phyloP scores from a whole-genome alignment of 35 echinoderm and acorn worm species.

The Heliocidaris tuberculata region DNA sequence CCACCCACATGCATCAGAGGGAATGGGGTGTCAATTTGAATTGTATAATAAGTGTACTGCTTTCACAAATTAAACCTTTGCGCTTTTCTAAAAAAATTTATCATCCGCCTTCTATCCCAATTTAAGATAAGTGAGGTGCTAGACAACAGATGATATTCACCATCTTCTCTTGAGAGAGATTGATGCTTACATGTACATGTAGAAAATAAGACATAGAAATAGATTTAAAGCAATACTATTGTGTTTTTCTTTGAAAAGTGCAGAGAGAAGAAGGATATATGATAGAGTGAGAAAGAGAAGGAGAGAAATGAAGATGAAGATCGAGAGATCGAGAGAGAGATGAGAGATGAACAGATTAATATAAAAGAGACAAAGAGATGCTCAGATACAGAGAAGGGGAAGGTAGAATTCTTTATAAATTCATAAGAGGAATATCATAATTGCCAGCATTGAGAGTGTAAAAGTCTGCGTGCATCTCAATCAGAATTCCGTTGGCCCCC shows the following conservation, averaged over 20 bases:
- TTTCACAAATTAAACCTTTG: neutral
- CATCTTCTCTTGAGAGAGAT: neutral
- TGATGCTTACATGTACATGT: neutral
- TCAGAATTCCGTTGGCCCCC: no score
- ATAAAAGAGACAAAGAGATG: no score
- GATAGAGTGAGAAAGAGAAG: neutral
- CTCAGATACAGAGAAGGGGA: no score
- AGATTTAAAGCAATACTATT: neutral
- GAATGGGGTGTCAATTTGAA: neutral
- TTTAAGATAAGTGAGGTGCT: neutral
- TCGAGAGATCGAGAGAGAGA: neutral
- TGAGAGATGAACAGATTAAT: neutral
- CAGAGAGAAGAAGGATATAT: neutral
- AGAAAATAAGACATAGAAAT: neutral
- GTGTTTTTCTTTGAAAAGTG: neutral
- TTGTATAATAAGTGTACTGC: neutral
- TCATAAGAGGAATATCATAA: no score
- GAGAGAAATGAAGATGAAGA: neutral
- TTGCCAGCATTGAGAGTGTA: no score
- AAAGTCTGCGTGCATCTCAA: no score
- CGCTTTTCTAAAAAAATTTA: neutral
- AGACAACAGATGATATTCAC: neutral
- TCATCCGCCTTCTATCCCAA: neutral
- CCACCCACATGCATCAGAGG: neutral
- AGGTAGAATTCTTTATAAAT: no score